Evolutionary conservation across 1,140 invertebrate species (phyloP), one percentile per base, ranked within the genome.

Genomic region (Trachymyrmex septentrionalis): DNA sequence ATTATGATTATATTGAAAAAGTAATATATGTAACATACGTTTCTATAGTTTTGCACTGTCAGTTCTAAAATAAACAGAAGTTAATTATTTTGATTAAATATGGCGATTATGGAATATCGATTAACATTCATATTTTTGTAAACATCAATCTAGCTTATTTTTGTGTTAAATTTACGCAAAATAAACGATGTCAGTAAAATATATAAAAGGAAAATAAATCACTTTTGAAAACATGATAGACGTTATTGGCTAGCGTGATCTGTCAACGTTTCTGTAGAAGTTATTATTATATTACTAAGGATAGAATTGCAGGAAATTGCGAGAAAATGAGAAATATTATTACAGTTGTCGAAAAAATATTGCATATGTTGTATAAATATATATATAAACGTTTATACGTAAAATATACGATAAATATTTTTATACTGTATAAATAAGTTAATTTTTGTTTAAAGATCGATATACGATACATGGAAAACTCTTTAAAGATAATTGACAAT

Each of bases 101-200:
- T 71, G 14, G 12, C 30, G 30, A 59, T 72, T 57, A 81, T 44
- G 50, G 10, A 72, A 27, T 71, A 59, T 44, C 16, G 66, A 57
- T 72, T 59, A 57, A 30, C 38, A 9, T 67, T 30, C 1, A 5
- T 27, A 27, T 72, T 81, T 55, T 80, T 4, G 48, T 55, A 38
- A 55, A 38, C 66, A 72, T 72, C 34, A 44, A 81, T 71, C 12
- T 81, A 19, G 19, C 50, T 59, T 30, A 69, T 30, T 24, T 81
- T 57, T 1, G 3, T 24, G 16, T 81, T 44, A 72, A 72, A 81
- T 71, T 81, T 19, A 44, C 5, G 16, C 2, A 44, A 80, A 80
- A 55, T 72, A 6, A 24, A 4, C 16, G 10, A 34, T 71, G 16
- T 27, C 48, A 71, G 21, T 10, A 4, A 81, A 81, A 72, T 10